These are phyloP conservation scores for Drosophila lini DNA, from an alignment of 1,140 invertebrate genomes.

Conservation along the genomic window DNA sequence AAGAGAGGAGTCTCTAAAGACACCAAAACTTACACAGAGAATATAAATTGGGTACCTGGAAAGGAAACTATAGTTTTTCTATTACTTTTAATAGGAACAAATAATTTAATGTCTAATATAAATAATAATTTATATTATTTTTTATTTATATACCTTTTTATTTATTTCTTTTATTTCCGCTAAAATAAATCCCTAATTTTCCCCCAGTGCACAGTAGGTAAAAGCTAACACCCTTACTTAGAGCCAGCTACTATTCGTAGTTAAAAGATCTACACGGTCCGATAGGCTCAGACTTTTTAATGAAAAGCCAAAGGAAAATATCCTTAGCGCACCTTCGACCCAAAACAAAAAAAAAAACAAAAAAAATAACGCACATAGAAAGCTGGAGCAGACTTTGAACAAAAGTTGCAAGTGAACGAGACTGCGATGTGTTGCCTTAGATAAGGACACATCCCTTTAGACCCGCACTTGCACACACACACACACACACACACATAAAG, in stretches of 20 bases:
- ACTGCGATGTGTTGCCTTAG: conserved; percentile 35
- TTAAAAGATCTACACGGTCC: conserved; percentile 65
- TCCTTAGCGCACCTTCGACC: conserved; percentile 6
- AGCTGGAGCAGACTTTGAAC: conserved; percentile 4
- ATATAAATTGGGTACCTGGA: neutral
- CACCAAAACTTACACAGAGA: conserved; percentile 8
- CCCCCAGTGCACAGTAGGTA: neutral
- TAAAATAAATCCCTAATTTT: neutral
- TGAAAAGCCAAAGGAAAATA: conserved; percentile 65
- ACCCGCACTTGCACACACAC: neutral
- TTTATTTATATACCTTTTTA: too few species aligned
- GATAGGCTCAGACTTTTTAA: conserved; percentile 74
- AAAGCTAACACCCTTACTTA: conserved; percentile 16
- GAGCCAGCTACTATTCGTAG: conserved; percentile 46
- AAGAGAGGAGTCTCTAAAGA: conserved; percentile 6
- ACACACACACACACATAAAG: neutral
- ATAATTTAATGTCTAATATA: too few species aligned
- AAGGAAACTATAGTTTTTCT: neutral
- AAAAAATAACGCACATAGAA: conserved; percentile 10
- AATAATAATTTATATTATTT: too few species aligned
- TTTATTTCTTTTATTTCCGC: too few species aligned
- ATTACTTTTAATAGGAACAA: neutral
- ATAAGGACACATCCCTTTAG: conserved; percentile 42
- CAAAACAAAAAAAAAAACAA: conserved; percentile 4
- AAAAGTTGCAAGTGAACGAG: conserved; percentile 44